These are phyloP conservation scores for Shargacucullia verbasci DNA, from an alignment of 2,888 invertebrate genomes.

Conservation along the genomic window DNA sequence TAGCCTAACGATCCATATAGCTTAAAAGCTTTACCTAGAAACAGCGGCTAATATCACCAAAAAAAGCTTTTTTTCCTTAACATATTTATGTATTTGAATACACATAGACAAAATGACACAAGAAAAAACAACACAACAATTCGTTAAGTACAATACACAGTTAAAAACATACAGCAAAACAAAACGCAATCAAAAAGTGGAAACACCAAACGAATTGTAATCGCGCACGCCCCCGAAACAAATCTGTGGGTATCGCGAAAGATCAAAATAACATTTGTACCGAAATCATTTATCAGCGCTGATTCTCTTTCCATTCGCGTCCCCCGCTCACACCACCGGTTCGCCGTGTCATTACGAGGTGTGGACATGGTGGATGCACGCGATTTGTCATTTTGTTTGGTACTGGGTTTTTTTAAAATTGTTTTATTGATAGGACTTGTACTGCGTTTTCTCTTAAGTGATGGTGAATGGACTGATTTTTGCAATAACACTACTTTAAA, in stretches of 20 bases:
- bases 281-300: slow-evolving; percentile 86
- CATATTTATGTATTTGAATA: too few relatives aligned
- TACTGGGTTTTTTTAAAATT: too few relatives aligned
- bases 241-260: slow-evolving; percentile 81
- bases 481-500: too few relatives aligned
- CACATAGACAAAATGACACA: too few relatives aligned
- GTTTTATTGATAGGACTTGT: too few relatives aligned
- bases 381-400: slow-evolving; percentile 13
- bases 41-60: too few relatives aligned
- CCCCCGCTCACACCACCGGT: slow-evolving; percentile 67
- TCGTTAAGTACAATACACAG: not conserved
- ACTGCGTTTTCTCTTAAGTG: too few relatives aligned
- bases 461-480: too few relatives aligned
- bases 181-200: slow-evolving; percentile 62
- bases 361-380: slow-evolving; percentile 22
- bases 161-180: slow-evolving; percentile 14
- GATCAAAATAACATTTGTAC: slow-evolving; percentile 87
- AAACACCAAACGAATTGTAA: slow-evolving; percentile 71
- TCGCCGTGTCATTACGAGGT: slow-evolving; percentile 49
- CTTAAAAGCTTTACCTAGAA: too few relatives aligned
- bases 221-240: slow-evolving; percentile 76
- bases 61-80: too few relatives aligned
- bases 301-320: slow-evolving; percentile 84
- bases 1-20: too few relatives aligned
- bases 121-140: too few relatives aligned